phyloP scores from a whole-genome alignment of 1,140 invertebrate species.

The Nasonia longicornis region DNA sequence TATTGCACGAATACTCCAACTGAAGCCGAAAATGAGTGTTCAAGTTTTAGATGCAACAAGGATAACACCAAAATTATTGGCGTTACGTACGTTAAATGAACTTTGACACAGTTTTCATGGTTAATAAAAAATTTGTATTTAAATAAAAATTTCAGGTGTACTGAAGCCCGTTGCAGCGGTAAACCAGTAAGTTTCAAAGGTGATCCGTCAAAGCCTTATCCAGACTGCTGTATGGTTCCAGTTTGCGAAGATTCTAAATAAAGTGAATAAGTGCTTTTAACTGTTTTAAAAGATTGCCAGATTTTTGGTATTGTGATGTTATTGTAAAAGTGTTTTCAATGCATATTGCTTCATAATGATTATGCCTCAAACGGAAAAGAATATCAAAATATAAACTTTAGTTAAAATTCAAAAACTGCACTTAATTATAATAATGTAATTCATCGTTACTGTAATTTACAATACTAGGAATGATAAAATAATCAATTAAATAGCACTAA shows the following conservation, averaged over 20 bases:
- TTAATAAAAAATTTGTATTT: background rate
- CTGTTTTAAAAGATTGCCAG: too few species aligned
- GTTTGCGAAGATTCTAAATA: constrained; percentile 20
- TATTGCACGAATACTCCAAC: background rate
- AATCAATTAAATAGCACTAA: too few species aligned
- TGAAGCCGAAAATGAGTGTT: background rate
- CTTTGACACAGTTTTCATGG: background rate
- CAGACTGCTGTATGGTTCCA: constrained; percentile 35
- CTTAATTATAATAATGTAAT: too few species aligned
- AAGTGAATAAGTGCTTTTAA: background rate
- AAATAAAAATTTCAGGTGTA: constrained; percentile 27
- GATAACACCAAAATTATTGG: constrained; percentile 17
- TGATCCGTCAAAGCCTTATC: constrained; percentile 31
- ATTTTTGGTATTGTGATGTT: too few species aligned
- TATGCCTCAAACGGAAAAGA: too few species aligned
- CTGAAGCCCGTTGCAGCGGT: constrained; percentile 16
- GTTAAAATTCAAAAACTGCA: too few species aligned
- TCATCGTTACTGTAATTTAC: too few species aligned
- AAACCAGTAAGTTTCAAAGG: constrained; percentile 10
- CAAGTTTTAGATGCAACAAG: constrained; percentile 18
- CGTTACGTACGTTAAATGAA: background rate
- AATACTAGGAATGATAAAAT: too few species aligned
- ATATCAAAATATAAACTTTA: too few species aligned
- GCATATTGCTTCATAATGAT: too few species aligned
- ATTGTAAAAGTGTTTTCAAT: too few species aligned